A percentile compares a stretch with the other conserved stretches of the same genome.
Conservation (phyloP, 2,888 invertebrate genomes). For the Dione vanillae region DNA sequence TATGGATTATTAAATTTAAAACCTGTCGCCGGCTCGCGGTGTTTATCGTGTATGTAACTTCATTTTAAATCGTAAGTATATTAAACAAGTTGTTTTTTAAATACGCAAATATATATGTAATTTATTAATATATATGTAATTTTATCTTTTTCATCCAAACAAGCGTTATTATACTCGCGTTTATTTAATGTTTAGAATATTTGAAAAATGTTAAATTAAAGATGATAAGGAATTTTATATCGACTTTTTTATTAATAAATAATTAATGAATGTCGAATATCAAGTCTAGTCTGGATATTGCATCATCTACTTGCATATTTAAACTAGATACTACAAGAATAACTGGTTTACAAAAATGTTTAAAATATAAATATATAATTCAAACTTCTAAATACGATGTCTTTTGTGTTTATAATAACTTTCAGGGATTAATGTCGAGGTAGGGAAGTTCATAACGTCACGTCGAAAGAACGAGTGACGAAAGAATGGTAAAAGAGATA, state of each 20-base stretch:
- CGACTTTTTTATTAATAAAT: not conserved
- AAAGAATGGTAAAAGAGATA: too few relatives aligned
- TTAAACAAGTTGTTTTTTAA: not conserved
- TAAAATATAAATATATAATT: not conserved
- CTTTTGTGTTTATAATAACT: not conserved
- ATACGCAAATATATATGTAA: too few relatives aligned
- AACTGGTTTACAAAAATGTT: conserved; percentile 24
- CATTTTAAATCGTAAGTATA: conserved; percentile 2
- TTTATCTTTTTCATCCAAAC: not conserved
- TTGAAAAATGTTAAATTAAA: too few relatives aligned
- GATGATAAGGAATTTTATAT: not conserved
- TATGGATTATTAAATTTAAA: conserved; percentile 19
- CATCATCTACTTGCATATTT: conserved; percentile 54
- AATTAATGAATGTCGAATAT: conserved; percentile 3
- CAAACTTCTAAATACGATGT: not conserved
- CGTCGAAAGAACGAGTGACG: too few relatives aligned
- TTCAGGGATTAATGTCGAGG: not conserved
- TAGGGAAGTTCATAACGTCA: not conserved
- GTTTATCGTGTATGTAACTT: conserved; percentile 18
- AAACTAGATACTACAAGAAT: conserved; percentile 24
- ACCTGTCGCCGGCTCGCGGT: conserved; percentile 9
- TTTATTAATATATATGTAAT: too few relatives aligned
- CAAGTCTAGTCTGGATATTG: conserved; percentile 43
- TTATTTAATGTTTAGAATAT: too few relatives aligned
- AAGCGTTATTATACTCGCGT: not conserved